A percentile compares a stretch with the other conserved stretches of the same genome.
phyloP scores from a whole-genome alignment of 2,888 invertebrate species.

The Euspilapteryx auroguttella region DNA sequence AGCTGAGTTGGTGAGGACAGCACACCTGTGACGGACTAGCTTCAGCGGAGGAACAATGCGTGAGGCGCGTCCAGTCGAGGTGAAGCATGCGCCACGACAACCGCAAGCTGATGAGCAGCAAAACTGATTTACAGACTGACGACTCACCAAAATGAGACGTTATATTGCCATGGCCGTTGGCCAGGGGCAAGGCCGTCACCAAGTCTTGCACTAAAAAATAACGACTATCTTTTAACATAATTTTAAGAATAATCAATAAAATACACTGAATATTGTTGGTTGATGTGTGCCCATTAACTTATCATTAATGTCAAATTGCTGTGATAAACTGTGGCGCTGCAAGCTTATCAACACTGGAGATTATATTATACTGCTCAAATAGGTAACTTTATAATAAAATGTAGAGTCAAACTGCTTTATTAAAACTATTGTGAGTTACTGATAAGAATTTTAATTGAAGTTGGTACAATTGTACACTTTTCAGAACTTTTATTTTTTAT shows the following conservation, averaged over 20 bases:
- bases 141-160: conserved; percentile 61
- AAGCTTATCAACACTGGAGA: conserved; percentile 11
- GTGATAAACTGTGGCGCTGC: conserved; percentile 12
- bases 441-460: no score
- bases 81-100: conserved; percentile 45
- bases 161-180: conserved; percentile 59
- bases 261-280: conserved; percentile 6
- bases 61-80: conserved; percentile 5
- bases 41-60: conserved; percentile 23
- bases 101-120: conserved; percentile 51
- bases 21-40: conserved; percentile 10
- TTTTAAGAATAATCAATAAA: conserved; percentile 9
- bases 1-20: background rate
- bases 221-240: conserved; percentile 54
- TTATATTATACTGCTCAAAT: conserved; percentile 7
- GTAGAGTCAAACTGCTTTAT: no score
- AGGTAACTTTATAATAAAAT: conserved; percentile 4
- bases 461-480: no score
- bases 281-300: no score
- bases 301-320: conserved; percentile 13
- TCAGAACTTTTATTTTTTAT: no score
- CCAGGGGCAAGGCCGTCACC: conserved; percentile 61
- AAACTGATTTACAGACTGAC: conserved; percentile 38
- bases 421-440: no score
- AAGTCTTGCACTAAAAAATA: conserved; percentile 62